Base-by-base conservation (phyloP, 2,113 vertebrate genomes). In the Nesoenas mayeri region DNA sequence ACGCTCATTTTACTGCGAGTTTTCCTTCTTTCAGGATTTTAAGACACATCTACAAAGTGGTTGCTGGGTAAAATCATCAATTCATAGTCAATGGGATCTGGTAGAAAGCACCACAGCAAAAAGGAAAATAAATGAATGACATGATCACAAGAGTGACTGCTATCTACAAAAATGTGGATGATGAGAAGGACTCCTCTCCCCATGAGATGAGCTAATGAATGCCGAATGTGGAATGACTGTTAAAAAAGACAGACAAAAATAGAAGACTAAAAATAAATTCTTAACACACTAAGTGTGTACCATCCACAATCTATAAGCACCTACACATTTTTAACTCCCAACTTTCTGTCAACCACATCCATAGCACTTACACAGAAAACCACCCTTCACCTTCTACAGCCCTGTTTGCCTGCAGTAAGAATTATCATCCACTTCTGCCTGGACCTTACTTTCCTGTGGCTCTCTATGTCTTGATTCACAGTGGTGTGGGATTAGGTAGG, bases 151-250 rank as follows among this genome's bases (percentile, higher is more conserved):
- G 48, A 87, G 47, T 71, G 89, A 96, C 80, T 82, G 32, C n/a
- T 86, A 79, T 32, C 50, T 85, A 82, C 57, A 95, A 91, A 92
- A 94, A 92, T 31, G 61, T 28, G 54, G 61, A 72, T 72, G 85
- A 78, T 0, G 4, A 93, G 38, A 83, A 70, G 64, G 61, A 32
- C 12, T 86, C 25, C 60, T 77, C 25, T 89, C 34, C 38, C 50
- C 64, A 38, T 28, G 29, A 92, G 64, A 73, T 77, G 70, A 92
- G 54, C 31, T 75, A 82, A 72, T 69, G 50, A 82, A 87, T 38
- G n/a, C 21, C 85, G 74, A 91, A 36, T 34, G 40, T 61, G 13
- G 48, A 78, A 78, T 44, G 15, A 81, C 14, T 58, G 47, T 80
- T 29, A 47, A 60, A 42, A 38, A 15, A 32, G 44, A 61, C 9